Percentiles rank a stretch among this genome's conserved stretches.
These are phyloP conservation scores for Platycheirus rosarum DNA, from an alignment of 2,888 invertebrate species.

Conservation along the genomic window DNA sequence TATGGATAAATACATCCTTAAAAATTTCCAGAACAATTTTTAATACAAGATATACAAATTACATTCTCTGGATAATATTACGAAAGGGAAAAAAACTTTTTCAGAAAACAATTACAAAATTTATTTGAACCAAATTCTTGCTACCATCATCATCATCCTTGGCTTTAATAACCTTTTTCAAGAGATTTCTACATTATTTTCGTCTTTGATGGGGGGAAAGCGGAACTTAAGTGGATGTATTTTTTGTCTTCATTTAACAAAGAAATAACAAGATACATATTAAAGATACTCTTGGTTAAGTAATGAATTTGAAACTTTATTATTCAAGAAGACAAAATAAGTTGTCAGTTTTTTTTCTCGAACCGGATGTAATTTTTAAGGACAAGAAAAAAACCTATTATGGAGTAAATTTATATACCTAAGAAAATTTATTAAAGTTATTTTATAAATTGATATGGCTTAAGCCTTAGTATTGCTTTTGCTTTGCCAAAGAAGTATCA, in stretches of 20 bases:
- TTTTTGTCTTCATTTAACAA: conserved; percentile 1
- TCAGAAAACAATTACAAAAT: conserved; percentile 25
- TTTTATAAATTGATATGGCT: conserved; percentile 36
- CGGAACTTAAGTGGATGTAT: not conserved
- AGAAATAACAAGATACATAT: conserved; percentile 9
- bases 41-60: not conserved
- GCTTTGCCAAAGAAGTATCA: conserved; percentile 25
- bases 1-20: too few relatives aligned
- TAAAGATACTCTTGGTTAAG: conserved; percentile 14
- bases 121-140: conserved; percentile 39
- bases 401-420: too few relatives aligned
- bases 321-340: not conserved
- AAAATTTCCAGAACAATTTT: too few relatives aligned
- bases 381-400: not conserved
- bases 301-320: conserved; percentile 2
- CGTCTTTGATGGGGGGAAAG: not conserved
- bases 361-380: conserved; percentile 1
- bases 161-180: conserved; percentile 43
- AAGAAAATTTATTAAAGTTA: not conserved
- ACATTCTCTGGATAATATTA: not conserved
- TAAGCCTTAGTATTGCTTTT: conserved; percentile 31
- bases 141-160: conserved; percentile 18
- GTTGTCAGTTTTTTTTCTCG: not conserved
- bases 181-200: conserved; percentile 42
- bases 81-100: conserved; percentile 4